These are phyloP conservation scores for Sthenelais limicola DNA, from an alignment of 2,888 invertebrate genomes.

Conservation along the genomic window DNA sequence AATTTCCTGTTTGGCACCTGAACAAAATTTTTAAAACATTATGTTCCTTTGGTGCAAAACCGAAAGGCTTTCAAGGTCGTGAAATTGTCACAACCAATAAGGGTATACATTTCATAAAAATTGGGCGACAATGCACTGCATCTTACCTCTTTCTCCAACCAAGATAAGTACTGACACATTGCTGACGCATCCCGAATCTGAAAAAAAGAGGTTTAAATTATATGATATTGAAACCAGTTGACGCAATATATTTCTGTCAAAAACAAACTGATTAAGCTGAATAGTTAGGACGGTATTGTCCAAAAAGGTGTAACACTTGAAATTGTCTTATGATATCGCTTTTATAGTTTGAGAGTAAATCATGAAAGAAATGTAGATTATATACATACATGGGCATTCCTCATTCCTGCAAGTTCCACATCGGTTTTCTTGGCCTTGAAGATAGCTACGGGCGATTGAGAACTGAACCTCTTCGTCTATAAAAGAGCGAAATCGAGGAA, in stretches of 20 bases:
- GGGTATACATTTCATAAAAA: too few species aligned
- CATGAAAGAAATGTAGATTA: neutral
- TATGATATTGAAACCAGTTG: too few species aligned
- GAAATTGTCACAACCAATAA: too few species aligned
- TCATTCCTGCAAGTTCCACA: conserved; percentile 86
- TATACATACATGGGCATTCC: conserved; percentile 72
- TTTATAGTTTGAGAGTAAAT: neutral
- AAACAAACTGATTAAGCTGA: too few species aligned
- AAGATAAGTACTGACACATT: conserved; percentile 77
- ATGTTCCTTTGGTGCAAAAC: too few species aligned
- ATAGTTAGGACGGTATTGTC: too few species aligned
- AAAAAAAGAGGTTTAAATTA: too few species aligned
- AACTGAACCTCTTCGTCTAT: conserved; percentile 42
- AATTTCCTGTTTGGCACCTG: conserved; percentile 52
- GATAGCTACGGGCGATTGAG: conserved; percentile 46
- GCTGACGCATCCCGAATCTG: conserved; percentile 78
- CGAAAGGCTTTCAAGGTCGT: too few species aligned
- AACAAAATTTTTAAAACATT: too few species aligned
- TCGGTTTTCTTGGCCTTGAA: conserved; percentile 72
- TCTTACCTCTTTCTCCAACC: conserved; percentile 79
- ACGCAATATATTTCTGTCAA: too few species aligned
- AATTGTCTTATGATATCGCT: neutral
- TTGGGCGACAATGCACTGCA: too few species aligned
- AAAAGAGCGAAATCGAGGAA: neutral
- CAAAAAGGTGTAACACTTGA: too few species aligned